Evolutionary conservation across 2,888 invertebrate genomes (phyloP).

Genomic region (Lasioglossum calceatum): DNA sequence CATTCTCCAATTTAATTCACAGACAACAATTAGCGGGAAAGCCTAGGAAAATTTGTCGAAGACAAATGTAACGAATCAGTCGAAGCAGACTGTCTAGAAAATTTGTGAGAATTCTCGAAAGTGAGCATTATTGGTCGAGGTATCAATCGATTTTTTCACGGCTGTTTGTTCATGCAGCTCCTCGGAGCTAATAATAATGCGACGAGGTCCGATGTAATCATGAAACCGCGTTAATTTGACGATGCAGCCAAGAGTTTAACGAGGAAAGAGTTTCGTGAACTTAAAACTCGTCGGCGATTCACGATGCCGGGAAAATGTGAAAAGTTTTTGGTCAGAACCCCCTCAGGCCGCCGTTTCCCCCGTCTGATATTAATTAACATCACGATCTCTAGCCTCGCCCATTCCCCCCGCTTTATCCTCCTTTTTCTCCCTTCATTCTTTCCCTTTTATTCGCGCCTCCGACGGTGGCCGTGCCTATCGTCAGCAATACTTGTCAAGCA

Average conservation of each 20-base stretch:
- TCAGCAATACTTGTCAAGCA: constrained; percentile 57
- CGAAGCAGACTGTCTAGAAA: neutral
- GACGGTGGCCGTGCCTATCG: constrained; percentile 44
- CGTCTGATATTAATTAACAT: constrained; percentile 67
- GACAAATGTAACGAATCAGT: too few relatives aligned
- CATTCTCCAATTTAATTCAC: neutral
- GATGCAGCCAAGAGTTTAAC: constrained; percentile 66
- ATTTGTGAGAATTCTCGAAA: neutral
- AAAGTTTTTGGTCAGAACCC: constrained; percentile 65
- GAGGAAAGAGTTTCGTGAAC: constrained; percentile 61
- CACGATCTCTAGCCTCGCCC: constrained; percentile 53
- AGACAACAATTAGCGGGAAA: neutral
- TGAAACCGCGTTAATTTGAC: constrained; percentile 68
- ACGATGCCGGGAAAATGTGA: constrained; percentile 67
- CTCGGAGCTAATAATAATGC: constrained; percentile 65
- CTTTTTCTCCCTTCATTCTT: constrained; percentile 53
- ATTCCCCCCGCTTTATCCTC: constrained; percentile 27
- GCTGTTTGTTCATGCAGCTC: constrained; percentile 34
- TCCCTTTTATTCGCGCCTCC: constrained; percentile 41
- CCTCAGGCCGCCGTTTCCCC: constrained; percentile 6
- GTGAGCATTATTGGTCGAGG: constrained; percentile 45
- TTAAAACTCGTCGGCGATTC: constrained; percentile 58
- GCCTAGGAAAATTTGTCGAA: neutral
- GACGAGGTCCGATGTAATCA: constrained; percentile 66
- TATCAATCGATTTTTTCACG: constrained; percentile 50